Base-by-base conservation (phyloP, 2,797 vertebrate genomes). In the Enteromius viviparus region DNA sequence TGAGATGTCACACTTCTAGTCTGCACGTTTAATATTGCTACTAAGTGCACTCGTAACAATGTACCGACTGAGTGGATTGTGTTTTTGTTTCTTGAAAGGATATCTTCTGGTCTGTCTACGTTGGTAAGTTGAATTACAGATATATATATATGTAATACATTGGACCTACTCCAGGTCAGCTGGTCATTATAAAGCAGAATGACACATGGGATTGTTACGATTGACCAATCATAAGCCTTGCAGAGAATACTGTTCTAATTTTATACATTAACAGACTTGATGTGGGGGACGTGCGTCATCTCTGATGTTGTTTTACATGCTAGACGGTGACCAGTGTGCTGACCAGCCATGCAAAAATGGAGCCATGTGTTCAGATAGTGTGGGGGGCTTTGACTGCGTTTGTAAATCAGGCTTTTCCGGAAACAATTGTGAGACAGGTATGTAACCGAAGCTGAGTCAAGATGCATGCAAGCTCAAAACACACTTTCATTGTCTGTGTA, bases 51-150 rank as follows among this genome's bases (percentile, higher is more conserved):
- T 66, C 55, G 14, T 55, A 65, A 26, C 32, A 26, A 26, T 26
- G 26, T 51, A 51, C 34, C 11, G 12, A 37, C 8, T 65, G 6
- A 12, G 19, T 55, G 12, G 19, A 55, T 23, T 53, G 47, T 68
- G 70, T 40, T 6, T 47, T 3, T 85, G 58, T 23, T 55, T 82
- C 88, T 86, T 86, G 88, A 10, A 88, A 95, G 95, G 95, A 95
- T 74, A 94, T 95, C 85, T 95, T 95, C 90, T 95, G 95, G 94
- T 92, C 95, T 0, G 92, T 95, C 81, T 95, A 95, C 34, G 85
- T 95, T 2, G 95, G 95, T 95, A 87, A 94, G 95, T 93, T 37
- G 37, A 6, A 37, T 37, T 58, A 11, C 4, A 58, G n/a, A 26
- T 26, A 26, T 26, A 55, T 26, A 55, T 58, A 9, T n/a, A 26